These are phyloP conservation scores for Drosophila mettleri DNA, from an alignment of 2,888 invertebrate genomes.

Conservation along the genomic window DNA sequence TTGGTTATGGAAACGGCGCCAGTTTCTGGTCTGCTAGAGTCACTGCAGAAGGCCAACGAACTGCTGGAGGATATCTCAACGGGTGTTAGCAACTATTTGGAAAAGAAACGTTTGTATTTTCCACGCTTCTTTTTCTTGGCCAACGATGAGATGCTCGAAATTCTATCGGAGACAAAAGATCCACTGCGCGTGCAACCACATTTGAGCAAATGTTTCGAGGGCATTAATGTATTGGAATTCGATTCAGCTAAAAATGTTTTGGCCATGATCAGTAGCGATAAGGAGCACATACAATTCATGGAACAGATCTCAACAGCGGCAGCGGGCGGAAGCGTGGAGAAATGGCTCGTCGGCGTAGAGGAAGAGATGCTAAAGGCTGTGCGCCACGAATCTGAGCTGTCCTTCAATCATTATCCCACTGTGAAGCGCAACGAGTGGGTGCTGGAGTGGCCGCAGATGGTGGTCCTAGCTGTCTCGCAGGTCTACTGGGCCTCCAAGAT, in stretches of 20 bases:
- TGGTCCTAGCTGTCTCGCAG: constrained; percentile 87
- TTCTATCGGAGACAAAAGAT: constrained; percentile 89
- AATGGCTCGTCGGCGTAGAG: constrained; percentile 89
- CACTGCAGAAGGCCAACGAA: constrained; percentile 87
- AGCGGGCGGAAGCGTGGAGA: constrained; percentile 87
- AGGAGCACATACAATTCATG: constrained; percentile 87
- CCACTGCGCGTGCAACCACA: constrained; percentile 87
- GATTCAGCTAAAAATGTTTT: constrained; percentile 86
- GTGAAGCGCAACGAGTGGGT: constrained; percentile 86
- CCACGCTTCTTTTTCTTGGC: constrained; percentile 92
- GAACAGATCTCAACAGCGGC: constrained; percentile 86
- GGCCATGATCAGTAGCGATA: constrained; percentile 87
- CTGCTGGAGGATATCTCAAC: constrained; percentile 88
- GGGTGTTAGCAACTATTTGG: constrained; percentile 88
- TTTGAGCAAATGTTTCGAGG: constrained; percentile 90
- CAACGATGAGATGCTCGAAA: constrained; percentile 90
- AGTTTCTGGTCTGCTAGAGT: constrained; percentile 89
- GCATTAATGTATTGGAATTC: constrained; percentile 86
- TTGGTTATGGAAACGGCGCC: constrained; percentile 86
- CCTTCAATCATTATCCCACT: constrained; percentile 84
- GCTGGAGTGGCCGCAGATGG: constrained; percentile 88
- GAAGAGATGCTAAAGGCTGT: constrained; percentile 87
- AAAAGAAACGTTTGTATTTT: constrained; percentile 88
- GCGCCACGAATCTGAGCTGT: constrained; percentile 84
- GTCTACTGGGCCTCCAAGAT: constrained; percentile 89